Evolutionary conservation across 2,113 vertebrate genomes (phyloP).

Genomic region (Caracal caracal): DNA sequence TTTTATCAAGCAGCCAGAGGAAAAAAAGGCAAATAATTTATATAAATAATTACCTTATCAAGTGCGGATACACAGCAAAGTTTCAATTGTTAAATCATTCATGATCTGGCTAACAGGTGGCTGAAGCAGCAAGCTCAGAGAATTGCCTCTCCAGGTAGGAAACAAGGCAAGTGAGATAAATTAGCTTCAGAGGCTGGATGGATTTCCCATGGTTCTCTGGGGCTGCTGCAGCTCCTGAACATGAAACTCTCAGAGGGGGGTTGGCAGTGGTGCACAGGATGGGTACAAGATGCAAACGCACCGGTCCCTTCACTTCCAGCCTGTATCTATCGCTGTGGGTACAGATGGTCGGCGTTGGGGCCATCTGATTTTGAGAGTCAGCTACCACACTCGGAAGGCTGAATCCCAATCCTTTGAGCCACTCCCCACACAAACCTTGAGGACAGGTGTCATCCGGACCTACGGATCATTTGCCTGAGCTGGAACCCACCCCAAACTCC

Average conservation of each 20-base stretch:
- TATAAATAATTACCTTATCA: conserved; percentile 69
- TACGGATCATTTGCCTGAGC: neutral
- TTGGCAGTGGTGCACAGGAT: rapidly evolving
- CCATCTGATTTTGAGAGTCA: neutral
- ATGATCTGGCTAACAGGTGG: conserved; percentile 46
- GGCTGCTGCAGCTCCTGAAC: neutral
- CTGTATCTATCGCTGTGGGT: neutral
- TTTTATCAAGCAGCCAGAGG: neutral
- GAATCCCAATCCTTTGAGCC: neutral
- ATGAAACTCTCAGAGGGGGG: neutral
- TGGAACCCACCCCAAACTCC: neutral
- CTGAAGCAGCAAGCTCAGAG: conserved; percentile 12
- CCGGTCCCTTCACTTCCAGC: neutral
- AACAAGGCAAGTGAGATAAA: conserved; percentile 49
- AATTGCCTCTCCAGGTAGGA: conserved; percentile 57
- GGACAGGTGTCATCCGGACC: neutral
- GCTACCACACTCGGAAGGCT: neutral
- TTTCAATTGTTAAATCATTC: conserved; percentile 53
- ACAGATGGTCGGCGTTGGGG: neutral
- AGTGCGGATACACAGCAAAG: neutral
- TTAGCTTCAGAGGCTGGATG: neutral
- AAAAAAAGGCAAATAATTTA: conserved; percentile 24
- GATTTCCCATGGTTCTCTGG: neutral
- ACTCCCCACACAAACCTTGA: neutral
- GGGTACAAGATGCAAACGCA: rapidly evolving